Base-by-base conservation (phyloP, 2,113 vertebrate species). In the Chloropsis cyanopogon region DNA sequence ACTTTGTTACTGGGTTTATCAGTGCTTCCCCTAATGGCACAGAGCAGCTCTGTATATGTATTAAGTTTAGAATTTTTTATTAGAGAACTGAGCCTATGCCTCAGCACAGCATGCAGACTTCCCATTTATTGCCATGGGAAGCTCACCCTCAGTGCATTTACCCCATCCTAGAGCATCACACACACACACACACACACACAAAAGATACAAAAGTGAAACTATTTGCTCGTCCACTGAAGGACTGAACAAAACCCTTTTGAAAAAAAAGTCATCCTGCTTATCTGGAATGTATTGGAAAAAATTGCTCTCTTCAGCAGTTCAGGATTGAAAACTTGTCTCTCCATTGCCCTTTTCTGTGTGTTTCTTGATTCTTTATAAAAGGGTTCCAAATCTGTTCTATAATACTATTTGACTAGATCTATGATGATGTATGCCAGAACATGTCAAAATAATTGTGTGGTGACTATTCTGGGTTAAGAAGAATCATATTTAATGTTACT, bases 401-500 rank as follows among this genome's bases (percentile, higher is more conserved):
- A 96, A 82, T 64, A 87, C 94, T 97, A 88, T 95, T 97, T 94
- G 90, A 97, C 94, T 97, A 94, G 90, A 92, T 92, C 92, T 95
- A 93, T 97, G 96, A 96, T 96, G 97, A 97, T 96, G 81, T 97
- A 97, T 97, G 95, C 95, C 92, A 97, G 92, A 96, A 88, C 85
- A 94, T 96, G 95, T 97, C 97, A 98, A 98, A 98, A 98, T 98
- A 98, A 98, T 98, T 97, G 94, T 97, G 93, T 97, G 96, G 57
- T 91, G 95, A 97, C 97, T 97, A 90, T 95, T 97, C 96, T 97
- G 85, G 96, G 95, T 98, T 98, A 98, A 98, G 94, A 88, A 91
- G 97, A 98, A 98, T 98, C 97, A 88, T 97, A 98, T 97, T 98
- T 98, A 97, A 98, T 97, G 95, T 97, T 97, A 97, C 97, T 98